phyloP scores from a whole-genome alignment of 2,797 vertebrate genomes.

The Presbytis comata region DNA sequence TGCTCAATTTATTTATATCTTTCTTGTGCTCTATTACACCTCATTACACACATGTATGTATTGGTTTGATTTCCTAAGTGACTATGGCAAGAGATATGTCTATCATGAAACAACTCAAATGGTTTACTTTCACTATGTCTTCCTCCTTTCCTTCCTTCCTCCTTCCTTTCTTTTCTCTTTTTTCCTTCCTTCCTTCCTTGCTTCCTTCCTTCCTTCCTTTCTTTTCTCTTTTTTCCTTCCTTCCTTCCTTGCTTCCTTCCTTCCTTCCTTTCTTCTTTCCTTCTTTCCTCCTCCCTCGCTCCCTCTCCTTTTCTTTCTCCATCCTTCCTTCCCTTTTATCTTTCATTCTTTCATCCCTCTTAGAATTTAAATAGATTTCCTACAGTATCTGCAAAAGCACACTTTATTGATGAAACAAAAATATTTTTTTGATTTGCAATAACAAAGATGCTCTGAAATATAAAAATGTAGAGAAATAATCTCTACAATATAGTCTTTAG shows the following conservation, averaged over 20 bases:
- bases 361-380: not conserved
- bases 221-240: no score
- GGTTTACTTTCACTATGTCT: not conserved
- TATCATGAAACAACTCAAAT: not conserved
- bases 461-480: not conserved
- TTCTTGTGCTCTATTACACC: not conserved
- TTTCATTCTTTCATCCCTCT: not conserved
- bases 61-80: not conserved
- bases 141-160: not conserved
- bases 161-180: no score
- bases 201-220: no score
- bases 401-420: not conserved
- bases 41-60: not conserved
- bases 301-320: fast-evolving
- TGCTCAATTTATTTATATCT: not conserved
- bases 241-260: not conserved
- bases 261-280: no score
- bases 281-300: not conserved
- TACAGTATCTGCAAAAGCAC: not conserved
- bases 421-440: not conserved
- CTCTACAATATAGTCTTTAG: not conserved
- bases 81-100: not conserved
- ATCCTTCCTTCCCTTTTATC: no score
- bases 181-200: not conserved
- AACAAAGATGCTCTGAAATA: not conserved